Evolutionary conservation across 2,113 vertebrate species (phyloP).

Genomic region (Cavia aperea): DNA sequence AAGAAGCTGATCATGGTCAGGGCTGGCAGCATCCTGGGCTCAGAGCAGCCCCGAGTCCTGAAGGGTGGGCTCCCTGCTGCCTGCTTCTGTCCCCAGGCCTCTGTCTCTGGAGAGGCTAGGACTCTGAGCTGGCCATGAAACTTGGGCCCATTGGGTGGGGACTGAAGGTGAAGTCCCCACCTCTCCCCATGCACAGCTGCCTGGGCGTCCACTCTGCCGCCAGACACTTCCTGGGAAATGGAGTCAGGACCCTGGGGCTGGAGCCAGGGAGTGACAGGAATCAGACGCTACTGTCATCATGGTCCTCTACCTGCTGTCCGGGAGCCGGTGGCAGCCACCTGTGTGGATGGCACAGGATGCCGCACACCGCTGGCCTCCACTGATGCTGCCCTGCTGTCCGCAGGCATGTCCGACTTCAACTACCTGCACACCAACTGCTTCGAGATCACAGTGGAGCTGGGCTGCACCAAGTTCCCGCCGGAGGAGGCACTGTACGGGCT

Average conservation of each 20-base stretch:
- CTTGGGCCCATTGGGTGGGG: not conserved
- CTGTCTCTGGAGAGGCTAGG: not conserved
- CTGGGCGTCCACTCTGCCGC: fast-evolving
- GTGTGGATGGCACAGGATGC: not conserved
- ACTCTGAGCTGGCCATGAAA: not conserved
- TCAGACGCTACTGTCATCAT: fast-evolving
- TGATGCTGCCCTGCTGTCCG: not conserved
- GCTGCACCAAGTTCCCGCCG: constrained; percentile 93
- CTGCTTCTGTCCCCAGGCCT: not conserved
- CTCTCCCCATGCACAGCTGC: not conserved
- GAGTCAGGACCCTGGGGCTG: not conserved
- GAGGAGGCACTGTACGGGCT: constrained; percentile 88
- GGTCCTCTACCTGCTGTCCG: not conserved
- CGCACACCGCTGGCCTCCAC: not conserved
- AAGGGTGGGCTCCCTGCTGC: not conserved
- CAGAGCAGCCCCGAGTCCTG: not conserved
- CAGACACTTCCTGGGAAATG: fast-evolving
- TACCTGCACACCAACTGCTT: constrained; percentile 97
- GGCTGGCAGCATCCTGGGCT: not conserved
- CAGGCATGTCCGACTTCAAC: constrained; percentile 97
- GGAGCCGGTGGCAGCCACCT: not conserved
- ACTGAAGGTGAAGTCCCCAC: too few species aligned
- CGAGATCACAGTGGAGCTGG: constrained; percentile 94
- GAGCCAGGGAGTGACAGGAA: fast-evolving
- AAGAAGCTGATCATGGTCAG: not conserved